These are phyloP conservation scores for Venustoraphidia nigricollis DNA, from an alignment of 2,888 invertebrate species.

Conservation along the genomic window DNA sequence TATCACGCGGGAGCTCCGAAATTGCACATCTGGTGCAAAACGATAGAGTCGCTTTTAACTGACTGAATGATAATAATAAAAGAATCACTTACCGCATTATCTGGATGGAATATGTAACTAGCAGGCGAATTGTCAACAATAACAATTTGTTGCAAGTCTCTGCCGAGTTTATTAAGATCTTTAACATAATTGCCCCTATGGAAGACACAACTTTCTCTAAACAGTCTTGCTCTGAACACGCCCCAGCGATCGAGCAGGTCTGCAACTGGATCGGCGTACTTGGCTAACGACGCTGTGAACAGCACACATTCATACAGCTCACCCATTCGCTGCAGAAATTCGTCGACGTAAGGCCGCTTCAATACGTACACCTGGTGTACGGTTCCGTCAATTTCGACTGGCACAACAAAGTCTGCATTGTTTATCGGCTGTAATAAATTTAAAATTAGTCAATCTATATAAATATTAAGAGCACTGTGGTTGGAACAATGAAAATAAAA, in stretches of 20 bases:
- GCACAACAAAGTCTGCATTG: slow-evolving; percentile 99
- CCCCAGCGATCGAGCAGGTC: slow-evolving; percentile 95
- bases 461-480: too few species aligned
- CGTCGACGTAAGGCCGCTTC: slow-evolving; percentile 98
- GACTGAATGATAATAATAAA: background rate
- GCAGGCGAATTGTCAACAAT: slow-evolving; percentile 99
- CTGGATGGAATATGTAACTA: slow-evolving; percentile 99
- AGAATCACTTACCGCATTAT: slow-evolving; percentile 81
- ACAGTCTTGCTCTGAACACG: slow-evolving; percentile 88
- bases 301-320: slow-evolving; percentile 98
- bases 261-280: slow-evolving; percentile 99
- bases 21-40: too few species aligned
- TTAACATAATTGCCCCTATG: slow-evolving; percentile 99
- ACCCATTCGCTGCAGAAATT: slow-evolving; percentile 94
- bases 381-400: slow-evolving; percentile 98
- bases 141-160: slow-evolving; percentile 90
- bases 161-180: slow-evolving; percentile 93
- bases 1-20: too few species aligned
- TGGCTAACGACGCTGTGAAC: slow-evolving; percentile 97
- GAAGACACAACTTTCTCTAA: slow-evolving; percentile 99
- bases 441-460: slow-evolving; percentile 5
- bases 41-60: background rate
- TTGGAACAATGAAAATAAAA: too few species aligned
- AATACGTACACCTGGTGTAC: slow-evolving; percentile 98
- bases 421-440: slow-evolving; percentile 73